These are phyloP conservation scores for Oncopeltus fasciatus DNA, from an alignment of 1,140 invertebrate genomes.

Conservation along the genomic window DNA sequence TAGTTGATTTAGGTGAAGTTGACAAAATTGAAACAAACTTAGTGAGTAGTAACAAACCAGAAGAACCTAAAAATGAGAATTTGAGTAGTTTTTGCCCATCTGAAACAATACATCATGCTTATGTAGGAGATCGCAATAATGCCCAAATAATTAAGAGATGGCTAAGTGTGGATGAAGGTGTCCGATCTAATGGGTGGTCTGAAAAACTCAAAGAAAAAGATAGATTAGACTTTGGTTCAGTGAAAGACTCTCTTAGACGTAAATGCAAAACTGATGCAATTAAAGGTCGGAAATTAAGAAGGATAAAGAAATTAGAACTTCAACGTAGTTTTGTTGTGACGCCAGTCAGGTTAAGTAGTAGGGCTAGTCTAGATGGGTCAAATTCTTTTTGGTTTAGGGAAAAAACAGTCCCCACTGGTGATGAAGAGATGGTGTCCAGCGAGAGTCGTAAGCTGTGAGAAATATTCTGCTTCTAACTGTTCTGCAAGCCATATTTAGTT, in stretches of 20 bases:
- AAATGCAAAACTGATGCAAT: slow-evolving; percentile 19
- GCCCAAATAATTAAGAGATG: slow-evolving; percentile 17
- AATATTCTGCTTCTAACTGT: slow-evolving; percentile 24
- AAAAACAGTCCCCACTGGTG: not conserved
- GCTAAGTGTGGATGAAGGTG: slow-evolving; percentile 22
- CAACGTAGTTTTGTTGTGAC: slow-evolving; percentile 22
- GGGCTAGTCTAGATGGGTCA: not conserved
- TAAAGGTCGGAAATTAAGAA: slow-evolving; percentile 17
- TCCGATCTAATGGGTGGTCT: slow-evolving; percentile 7
- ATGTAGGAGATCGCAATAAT: slow-evolving; percentile 9
- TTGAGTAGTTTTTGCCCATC: slow-evolving; percentile 20
- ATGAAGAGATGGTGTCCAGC: slow-evolving; percentile 3
- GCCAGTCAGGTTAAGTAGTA: slow-evolving; percentile 13
- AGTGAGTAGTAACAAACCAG: not conserved
- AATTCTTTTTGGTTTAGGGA: slow-evolving; percentile 5
- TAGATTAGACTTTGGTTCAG: slow-evolving; percentile 11
- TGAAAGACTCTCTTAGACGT: slow-evolving; percentile 16
- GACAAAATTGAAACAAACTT: slow-evolving; percentile 9
- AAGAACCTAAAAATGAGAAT: slow-evolving; percentile 1
- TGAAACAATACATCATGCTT: slow-evolving; percentile 21
- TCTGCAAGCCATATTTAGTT: slow-evolving; percentile 17
- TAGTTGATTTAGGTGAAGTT: slow-evolving; percentile 22
- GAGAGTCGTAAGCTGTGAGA: slow-evolving; percentile 27
- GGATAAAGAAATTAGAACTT: slow-evolving; percentile 20
- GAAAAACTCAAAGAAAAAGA: slow-evolving; percentile 16